Evolutionary conservation across 1,140 invertebrate species (phyloP).

Genomic region (Meloidogyne hapla): DNA sequence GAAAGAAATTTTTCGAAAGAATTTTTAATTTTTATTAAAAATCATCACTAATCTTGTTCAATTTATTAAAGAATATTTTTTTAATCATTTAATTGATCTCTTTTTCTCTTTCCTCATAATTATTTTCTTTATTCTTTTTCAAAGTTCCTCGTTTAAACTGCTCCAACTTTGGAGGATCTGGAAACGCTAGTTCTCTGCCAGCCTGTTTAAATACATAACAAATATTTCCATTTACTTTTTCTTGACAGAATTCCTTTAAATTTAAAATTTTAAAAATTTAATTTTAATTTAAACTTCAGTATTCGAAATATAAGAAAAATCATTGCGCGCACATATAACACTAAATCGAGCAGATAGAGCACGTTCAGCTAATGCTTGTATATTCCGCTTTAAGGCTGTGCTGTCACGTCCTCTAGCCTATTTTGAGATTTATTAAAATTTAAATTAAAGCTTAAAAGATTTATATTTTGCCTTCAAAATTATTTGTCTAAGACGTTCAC

Average conservation of each 20-base stretch:
- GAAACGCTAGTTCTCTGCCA: neutral
- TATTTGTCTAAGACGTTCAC: slow-evolving; percentile 9
- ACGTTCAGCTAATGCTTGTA: slow-evolving; percentile 20
- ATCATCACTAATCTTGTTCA: too few relatives aligned
- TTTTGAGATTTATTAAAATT: neutral
- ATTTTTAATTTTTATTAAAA: too few relatives aligned
- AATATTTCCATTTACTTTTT: slow-evolving; percentile 19
- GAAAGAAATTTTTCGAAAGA: too few relatives aligned
- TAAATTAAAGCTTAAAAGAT: neutral
- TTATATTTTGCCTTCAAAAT: slow-evolving; percentile 1
- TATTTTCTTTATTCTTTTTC: neutral
- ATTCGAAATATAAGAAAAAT: slow-evolving; percentile 27
- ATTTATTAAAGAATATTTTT: too few relatives aligned
- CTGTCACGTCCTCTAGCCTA: slow-evolving; percentile 18
- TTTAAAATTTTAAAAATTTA: neutral
- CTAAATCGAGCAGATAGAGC: slow-evolving; percentile 18
- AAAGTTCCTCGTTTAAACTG: neutral
- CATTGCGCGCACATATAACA: slow-evolving; percentile 18
- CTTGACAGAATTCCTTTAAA: slow-evolving; percentile 22
- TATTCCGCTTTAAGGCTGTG: slow-evolving; percentile 19
- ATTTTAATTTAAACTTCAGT: slow-evolving; percentile 11
- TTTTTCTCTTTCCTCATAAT: neutral
- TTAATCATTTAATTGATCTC: too few relatives aligned
- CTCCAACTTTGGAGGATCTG: neutral
- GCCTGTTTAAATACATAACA: slow-evolving; percentile 26